phyloP scores from a whole-genome alignment of 53 echinoderm and acorn worm genomes.

The Astropecten irregularis region DNA sequence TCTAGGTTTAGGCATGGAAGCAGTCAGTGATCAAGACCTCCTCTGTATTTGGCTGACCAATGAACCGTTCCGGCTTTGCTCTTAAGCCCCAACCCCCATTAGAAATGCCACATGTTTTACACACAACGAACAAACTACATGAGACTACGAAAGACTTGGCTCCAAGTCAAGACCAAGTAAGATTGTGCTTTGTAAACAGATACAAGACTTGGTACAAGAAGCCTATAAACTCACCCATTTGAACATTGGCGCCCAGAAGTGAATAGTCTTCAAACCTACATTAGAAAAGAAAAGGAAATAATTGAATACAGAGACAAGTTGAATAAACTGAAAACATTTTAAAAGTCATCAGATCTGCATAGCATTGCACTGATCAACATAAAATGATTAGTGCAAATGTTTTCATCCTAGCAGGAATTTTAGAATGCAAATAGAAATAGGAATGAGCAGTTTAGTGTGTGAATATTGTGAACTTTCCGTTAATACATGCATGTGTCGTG shows the following conservation, averaged over 20 bases:
- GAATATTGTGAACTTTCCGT: neutral
- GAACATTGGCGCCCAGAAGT: slow-evolving; percentile 91
- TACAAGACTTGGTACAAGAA: no score
- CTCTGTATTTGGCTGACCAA: no score
- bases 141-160: no score
- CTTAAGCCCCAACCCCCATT: no score
- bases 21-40: neutral
- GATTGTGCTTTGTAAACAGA: no score
- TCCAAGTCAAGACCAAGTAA: no score
- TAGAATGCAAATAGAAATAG: neutral
- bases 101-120: no score
- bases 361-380: neutral
- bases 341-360: no score
- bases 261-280: slow-evolving; percentile 90
- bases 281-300: neutral
- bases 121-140: no score
- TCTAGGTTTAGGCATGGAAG: neutral
- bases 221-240: slow-evolving; percentile 91
- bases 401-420: neutral
- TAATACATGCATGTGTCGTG: no score
- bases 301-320: neutral
- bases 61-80: no score
- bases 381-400: neutral
- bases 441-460: neutral
- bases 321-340: neutral